A percentile compares a stretch with the other conserved stretches of the same genome.
These are phyloP conservation scores for Heterohyrax brucei DNA, from an alignment of 2,797 vertebrate species.

Conservation along the genomic window DNA sequence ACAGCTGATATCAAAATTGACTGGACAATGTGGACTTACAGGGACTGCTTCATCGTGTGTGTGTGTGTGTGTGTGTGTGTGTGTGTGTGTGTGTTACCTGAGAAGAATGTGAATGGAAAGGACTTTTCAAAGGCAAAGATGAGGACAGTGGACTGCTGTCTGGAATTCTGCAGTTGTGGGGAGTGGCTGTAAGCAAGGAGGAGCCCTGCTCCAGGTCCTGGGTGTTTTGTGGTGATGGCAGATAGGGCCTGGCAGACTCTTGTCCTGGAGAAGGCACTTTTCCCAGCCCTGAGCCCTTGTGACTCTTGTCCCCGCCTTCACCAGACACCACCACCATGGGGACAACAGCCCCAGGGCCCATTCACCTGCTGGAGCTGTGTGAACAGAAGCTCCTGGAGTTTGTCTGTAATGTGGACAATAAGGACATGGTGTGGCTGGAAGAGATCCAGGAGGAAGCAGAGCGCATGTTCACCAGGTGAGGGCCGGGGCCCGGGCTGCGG, in stretches of 20 bases:
- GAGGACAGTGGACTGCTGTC: neutral
- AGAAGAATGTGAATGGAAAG: neutral
- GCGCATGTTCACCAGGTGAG: conserved; percentile 95
- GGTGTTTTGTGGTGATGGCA: neutral
- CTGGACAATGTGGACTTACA: neutral
- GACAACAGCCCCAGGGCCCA: conserved; percentile 86
- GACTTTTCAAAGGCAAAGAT: neutral
- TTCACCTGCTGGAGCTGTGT: conserved; percentile 91
- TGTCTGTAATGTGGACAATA: conserved; percentile 90
- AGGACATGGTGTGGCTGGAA: conserved; percentile 95
- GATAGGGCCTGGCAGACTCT: neutral
- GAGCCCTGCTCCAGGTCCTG: neutral
- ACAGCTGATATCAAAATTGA: neutral
- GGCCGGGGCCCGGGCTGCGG: accelerated
- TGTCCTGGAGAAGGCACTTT: neutral
- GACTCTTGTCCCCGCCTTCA: neutral
- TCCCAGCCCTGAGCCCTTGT: neutral
- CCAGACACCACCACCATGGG: conserved; percentile 91
- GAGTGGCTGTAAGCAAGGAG: neutral
- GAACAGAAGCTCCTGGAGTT: conserved; percentile 92
- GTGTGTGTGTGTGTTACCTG: neutral
- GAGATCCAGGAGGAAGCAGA: conserved; percentile 96
- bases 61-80: neutral
- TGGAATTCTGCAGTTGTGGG: neutral
- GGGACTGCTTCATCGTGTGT: neutral